Evolutionary conservation across 2,797 vertebrate genomes (phyloP).

Genomic region (Danio aesculapii): DNA sequence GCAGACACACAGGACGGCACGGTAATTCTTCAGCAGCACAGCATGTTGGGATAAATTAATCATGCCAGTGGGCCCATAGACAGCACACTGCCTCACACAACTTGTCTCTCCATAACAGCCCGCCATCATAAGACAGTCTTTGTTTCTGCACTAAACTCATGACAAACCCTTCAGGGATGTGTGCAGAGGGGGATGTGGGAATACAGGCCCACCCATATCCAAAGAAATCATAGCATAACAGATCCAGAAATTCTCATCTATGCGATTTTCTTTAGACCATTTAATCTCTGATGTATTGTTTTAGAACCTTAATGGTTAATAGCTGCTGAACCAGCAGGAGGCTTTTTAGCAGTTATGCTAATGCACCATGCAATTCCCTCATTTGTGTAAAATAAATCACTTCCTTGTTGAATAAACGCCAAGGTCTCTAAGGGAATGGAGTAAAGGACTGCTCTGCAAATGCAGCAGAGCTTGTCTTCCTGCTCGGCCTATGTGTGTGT

Average conservation of each 20-base stretch:
- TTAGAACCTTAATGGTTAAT: neutral
- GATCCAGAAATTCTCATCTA: neutral
- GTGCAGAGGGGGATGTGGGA: neutral
- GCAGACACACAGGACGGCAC: neutral
- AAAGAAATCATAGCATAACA: neutral
- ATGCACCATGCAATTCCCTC: conserved; percentile 18
- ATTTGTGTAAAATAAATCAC: conserved; percentile 27
- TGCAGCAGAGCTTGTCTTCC: conserved; percentile 10
- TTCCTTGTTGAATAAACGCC: conserved; percentile 33
- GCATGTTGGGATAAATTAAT: conserved; percentile 12
- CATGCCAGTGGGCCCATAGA: conserved; percentile 1
- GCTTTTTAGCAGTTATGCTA: conserved; percentile 14
- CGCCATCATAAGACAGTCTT: conserved; percentile 5
- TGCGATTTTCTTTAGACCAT: neutral
- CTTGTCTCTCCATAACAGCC: conserved; percentile 8
- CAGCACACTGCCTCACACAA: neutral
- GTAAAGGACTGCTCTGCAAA: conserved; percentile 10
- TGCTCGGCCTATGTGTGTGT: neutral
- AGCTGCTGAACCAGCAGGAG: neutral
- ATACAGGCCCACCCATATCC: conserved; percentile 26
- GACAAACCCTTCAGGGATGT: conserved; percentile 15
- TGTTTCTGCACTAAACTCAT: conserved; percentile 49
- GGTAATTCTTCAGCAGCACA: conserved; percentile 25
- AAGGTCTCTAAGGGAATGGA: neutral
- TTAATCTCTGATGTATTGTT: neutral